Percentiles rank a stretch among this genome's conserved stretches.
Conservation (phyloP, 2,113 vertebrate species). For the Tragelaphus strepsiceros region DNA sequence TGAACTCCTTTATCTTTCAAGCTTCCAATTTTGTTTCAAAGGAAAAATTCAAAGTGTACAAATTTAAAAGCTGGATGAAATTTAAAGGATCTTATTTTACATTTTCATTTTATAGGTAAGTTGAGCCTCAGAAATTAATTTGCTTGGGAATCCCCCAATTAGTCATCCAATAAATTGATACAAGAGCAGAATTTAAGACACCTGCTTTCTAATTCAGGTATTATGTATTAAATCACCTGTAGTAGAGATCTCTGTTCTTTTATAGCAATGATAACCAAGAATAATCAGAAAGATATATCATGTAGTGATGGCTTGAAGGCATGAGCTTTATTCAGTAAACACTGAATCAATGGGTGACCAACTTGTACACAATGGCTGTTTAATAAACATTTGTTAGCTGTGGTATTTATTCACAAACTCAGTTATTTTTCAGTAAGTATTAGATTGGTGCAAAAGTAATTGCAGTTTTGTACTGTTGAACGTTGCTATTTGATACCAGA, state of each 20-base stretch:
- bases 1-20: neutral
- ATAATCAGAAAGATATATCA: neutral
- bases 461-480: neutral
- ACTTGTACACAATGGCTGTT: neutral
- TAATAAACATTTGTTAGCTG: neutral
- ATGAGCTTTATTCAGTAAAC: neutral
- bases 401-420: neutral
- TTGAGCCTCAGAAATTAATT: neutral
- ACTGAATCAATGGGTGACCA: neutral
- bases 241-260: neutral
- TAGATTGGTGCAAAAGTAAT: neutral
- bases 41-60: neutral
- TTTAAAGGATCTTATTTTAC: neutral
- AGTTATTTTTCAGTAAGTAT: neutral
- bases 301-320: neutral
- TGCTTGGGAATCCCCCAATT: neutral
- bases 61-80: neutral
- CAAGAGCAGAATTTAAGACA: neutral
- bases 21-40: neutral
- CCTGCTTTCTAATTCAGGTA: neutral
- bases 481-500: neutral
- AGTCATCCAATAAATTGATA: neutral
- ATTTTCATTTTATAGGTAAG: neutral
- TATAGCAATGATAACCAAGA: neutral
- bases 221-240: neutral